phyloP scores from a whole-genome alignment of 2,113 vertebrate genomes.

The Eulemur rufifrons region DNA sequence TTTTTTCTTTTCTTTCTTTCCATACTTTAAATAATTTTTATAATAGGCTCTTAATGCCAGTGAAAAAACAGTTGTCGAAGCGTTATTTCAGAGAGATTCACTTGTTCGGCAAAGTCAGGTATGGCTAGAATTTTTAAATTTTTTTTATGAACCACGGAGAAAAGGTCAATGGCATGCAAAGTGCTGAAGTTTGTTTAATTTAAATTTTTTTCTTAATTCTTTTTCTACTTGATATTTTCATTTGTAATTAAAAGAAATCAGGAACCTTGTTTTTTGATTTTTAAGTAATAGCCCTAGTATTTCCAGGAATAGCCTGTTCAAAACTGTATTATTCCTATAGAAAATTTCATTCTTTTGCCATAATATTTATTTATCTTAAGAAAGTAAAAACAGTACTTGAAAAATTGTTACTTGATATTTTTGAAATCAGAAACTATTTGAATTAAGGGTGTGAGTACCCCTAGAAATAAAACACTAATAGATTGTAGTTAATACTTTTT shows the following conservation, averaged over 20 bases:
- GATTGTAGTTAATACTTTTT: conserved; percentile 63
- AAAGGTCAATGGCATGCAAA: background rate
- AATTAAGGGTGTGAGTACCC: background rate
- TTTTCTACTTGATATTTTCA: conserved; percentile 6
- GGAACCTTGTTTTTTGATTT: conserved; percentile 9
- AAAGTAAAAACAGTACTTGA: conserved; percentile 1
- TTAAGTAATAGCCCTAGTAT: background rate
- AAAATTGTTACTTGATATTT: conserved; percentile 18
- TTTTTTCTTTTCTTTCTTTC: background rate
- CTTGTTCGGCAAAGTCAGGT: conserved; percentile 97
- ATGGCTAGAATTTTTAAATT: conserved; percentile 41
- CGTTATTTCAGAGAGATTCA: conserved; percentile 93
- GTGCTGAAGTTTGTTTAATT: background rate
- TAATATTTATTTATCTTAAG: conserved; percentile 7
- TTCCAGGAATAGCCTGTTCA: conserved; percentile 32
- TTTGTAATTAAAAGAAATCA: conserved; percentile 36
- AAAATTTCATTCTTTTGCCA: background rate
- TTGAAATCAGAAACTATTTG: background rate
- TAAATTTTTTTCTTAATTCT: background rate
- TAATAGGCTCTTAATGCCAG: conserved; percentile 91
- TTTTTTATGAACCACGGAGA: background rate
- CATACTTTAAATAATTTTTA: background rate
- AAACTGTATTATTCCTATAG: background rate
- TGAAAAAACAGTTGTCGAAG: conserved; percentile 93
- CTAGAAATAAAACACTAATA: background rate